Evolutionary conservation across 2,113 vertebrate species (phyloP).

Genomic region (Dicerorhinus sumatrensis): DNA sequence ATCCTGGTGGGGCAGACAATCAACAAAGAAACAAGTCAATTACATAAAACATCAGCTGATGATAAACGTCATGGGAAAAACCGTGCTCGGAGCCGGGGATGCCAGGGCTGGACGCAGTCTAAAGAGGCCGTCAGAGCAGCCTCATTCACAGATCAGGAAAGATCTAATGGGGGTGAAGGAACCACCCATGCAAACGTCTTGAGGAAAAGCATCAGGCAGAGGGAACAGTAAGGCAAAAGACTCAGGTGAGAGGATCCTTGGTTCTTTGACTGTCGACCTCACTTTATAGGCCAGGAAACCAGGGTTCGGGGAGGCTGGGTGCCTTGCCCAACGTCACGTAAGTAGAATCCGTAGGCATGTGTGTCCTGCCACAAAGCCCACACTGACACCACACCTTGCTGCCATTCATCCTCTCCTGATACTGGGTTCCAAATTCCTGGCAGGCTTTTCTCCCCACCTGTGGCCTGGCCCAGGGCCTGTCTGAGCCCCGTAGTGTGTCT

Average conservation of each 20-base stretch:
- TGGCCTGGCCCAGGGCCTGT: not conserved
- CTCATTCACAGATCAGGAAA: not conserved
- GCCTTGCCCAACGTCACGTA: not conserved
- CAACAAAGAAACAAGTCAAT: not conserved
- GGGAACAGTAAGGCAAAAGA: not conserved
- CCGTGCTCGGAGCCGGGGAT: not conserved
- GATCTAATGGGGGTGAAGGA: not conserved
- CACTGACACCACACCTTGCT: accelerated
- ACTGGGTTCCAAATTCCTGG: not conserved
- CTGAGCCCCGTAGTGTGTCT: not conserved
- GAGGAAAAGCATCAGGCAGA: not conserved
- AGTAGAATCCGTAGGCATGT: accelerated
- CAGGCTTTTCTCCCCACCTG: too few species aligned
- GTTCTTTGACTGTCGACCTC: not conserved
- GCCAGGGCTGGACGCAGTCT: not conserved
- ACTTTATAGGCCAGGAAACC: not conserved
- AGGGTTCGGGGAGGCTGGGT: not conserved
- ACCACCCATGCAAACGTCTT: not conserved
- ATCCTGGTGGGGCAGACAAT: not conserved
- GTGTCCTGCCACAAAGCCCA: not conserved
- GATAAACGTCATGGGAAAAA: too few species aligned
- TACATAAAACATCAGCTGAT: accelerated
- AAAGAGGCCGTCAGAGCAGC: not conserved
- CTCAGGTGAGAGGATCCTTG: not conserved
- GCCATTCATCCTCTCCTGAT: not conserved